Evolutionary conservation across 2,113 vertebrate species (phyloP), one percentile per base, ranked within the genome.

Genomic region (Sebastes fasciatus): DNA sequence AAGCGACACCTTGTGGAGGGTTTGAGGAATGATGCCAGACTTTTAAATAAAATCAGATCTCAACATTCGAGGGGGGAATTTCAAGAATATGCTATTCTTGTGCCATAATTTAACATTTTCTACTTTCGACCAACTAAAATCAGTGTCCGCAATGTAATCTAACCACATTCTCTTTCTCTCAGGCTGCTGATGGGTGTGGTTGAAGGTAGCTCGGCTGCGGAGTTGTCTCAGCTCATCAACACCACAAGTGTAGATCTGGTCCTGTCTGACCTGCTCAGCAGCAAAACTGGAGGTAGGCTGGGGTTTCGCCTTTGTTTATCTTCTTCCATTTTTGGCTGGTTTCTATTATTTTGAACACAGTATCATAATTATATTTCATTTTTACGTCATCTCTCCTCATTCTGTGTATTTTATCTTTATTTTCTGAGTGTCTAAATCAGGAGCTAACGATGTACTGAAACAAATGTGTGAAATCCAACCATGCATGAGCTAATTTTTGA

Each of bases 131-230:
- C 26, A 13, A 12, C 10, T 43, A 19, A 13, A 66, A 26, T 6
- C 1, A 5, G 6, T 17, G 23, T 23, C 16, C 2, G 3, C 23
- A 7, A 0, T 8, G 1, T 52, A 13, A 17, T 65, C 70, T 42
- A 10, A 57, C 51, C 13, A 7, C 1, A 0, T 48, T 65, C 1
- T 73, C 5, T 51, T 46, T 55, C 54, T 40, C 55, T 10, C 86
- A 96, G 96, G 79, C 67, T 51, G 42, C 74, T 96, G 73, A 95
- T 96, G 26, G 95, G 89, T 12, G 93, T 91, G 40, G 89, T 78
- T 5, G 3, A 55, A 2, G 0, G 1, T 0, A 0, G 45, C 5
- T 0, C 82, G 0, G 55, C 66, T 1, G 0, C 0, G 0, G 16
- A 63, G 0, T 51, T 92, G 8, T 80, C 82, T 42, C 17, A 4